Base-by-base conservation (phyloP, 1,140 invertebrate species). In the Agraylea sexmaculata region DNA sequence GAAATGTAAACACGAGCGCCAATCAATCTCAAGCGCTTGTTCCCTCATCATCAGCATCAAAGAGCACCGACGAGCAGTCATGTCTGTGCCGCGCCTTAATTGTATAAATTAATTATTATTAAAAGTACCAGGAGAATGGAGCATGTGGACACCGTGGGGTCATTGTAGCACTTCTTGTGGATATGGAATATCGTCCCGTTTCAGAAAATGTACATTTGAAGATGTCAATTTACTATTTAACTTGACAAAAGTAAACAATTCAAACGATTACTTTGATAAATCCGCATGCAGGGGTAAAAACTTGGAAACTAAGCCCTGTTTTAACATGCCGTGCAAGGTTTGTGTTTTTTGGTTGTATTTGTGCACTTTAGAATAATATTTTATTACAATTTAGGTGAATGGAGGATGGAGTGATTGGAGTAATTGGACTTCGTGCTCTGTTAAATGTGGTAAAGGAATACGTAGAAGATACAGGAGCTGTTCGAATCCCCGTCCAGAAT, bases 371-470 rank as follows among this genome's bases (percentile, higher is more conserved):
- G n/a, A 27, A 27, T 27, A 27, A 27, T 8, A 27, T 27, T 27
- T n/a, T 15, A 7, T 35, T 35, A 17, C 25, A 5, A 35, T 15
- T 31, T 30, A 47, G 43, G 45, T 50, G 13, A 22, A 53, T 38
- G 51, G 51, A 5, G 47, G 41, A 17, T 65, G 63, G 62, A 58
- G 57, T 3, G 18, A 21, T 2, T 68, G 63, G 65, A 55, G 52
- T 11, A 36, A 36, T 1, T 75, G 74, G 71, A 65, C 69, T 4
- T 53, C 60, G 0, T 78, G 75, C 43, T 72, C 73, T 3, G 60
- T 56, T 3, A 54, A 60, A 8, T 78, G 77, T 46, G 75, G 73
- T 0, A 55, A 60, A 43, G 75, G 72, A 15, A 56, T 56, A 6
- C 59, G 57, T 45, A 43, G 56, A 6, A 46, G 68, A 4, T 52